Percentiles rank a stretch among this genome's conserved stretches.
These are phyloP conservation scores for Asbolus verrucosus DNA, from an alignment of 1,140 invertebrate species.

Conservation along the genomic window DNA sequence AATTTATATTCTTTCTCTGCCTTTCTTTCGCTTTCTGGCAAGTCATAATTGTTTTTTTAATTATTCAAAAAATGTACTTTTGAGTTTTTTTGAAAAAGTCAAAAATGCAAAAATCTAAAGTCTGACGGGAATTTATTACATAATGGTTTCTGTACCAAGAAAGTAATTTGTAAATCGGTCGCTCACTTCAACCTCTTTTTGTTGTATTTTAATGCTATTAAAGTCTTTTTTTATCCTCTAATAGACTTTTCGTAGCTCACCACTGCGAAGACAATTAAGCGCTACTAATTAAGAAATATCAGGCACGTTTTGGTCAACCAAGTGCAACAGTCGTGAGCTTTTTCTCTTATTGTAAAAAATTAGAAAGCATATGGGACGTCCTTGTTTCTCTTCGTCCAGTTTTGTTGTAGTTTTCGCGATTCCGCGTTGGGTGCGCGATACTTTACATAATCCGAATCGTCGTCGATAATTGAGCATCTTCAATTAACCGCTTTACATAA, in stretches of 20 bases:
- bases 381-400: slow-evolving; percentile 38
- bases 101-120: too few species aligned
- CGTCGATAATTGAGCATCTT: slow-evolving; percentile 2
- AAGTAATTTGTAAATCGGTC: too few species aligned
- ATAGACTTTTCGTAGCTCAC: slow-evolving; percentile 4
- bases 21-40: too few species aligned
- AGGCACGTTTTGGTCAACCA: slow-evolving; percentile 17
- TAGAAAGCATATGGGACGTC: slow-evolving; percentile 58
- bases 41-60: too few species aligned
- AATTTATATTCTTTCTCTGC: too few species aligned
- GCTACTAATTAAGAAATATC: slow-evolving; percentile 14
- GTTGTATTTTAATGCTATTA: too few species aligned
- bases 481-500: slow-evolving; percentile 20
- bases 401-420: slow-evolving; percentile 26
- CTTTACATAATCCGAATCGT: slow-evolving; percentile 16
- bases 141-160: too few species aligned
- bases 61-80: too few species aligned
- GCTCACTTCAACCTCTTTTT: too few species aligned
- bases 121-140: too few species aligned
- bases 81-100: too few species aligned
- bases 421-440: slow-evolving; percentile 2
- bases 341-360: slow-evolving; percentile 56
- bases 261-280: slow-evolving; percentile 22
- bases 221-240: too few species aligned
- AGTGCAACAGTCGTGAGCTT: slow-evolving; percentile 47